Conservation (phyloP, 1,140 invertebrate species). For the Diorhabda carinulata region DNA sequence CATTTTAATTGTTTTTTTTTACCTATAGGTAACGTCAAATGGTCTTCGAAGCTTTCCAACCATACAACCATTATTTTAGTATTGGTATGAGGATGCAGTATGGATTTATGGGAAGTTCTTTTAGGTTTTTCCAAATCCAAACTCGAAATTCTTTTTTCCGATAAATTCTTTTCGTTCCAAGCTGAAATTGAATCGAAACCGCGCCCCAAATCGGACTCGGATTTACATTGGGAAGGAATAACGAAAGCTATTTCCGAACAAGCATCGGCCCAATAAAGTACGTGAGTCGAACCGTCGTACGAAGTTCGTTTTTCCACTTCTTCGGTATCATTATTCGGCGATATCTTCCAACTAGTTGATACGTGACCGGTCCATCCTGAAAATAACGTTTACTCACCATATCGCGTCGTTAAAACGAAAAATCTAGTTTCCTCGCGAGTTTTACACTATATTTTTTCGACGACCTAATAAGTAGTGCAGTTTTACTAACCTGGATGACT, state of each 20-base stretch:
- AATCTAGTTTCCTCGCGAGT: neutral
- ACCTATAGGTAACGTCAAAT: conserved; percentile 84
- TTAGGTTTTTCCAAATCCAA: conserved; percentile 62
- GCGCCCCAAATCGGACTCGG: neutral
- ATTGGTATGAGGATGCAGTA: conserved; percentile 60
- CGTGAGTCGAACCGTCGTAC: conserved; percentile 53
- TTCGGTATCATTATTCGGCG: conserved; percentile 10
- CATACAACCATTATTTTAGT: conserved; percentile 90
- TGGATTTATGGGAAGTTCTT: conserved; percentile 50
- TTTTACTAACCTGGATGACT: conserved; percentile 64
- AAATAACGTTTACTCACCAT: conserved; percentile 14
- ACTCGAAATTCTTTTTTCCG: conserved; percentile 62
- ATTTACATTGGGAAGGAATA: conserved; percentile 67
- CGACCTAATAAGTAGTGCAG: neutral
- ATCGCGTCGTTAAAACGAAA: neutral
- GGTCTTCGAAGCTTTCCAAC: conserved; percentile 93
- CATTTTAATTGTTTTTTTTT: conserved; percentile 26
- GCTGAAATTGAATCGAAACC: conserved; percentile 28
- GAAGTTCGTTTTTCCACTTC: conserved; percentile 20
- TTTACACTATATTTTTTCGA: neutral
- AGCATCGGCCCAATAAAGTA: conserved; percentile 96
- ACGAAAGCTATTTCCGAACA: conserved; percentile 92
- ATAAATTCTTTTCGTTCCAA: conserved; percentile 58
- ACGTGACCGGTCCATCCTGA: conserved; percentile 81
- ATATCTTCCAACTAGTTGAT: conserved; percentile 67